Evolutionary conservation across 2,888 invertebrate genomes (phyloP).

Genomic region (Caenorhabditis panamensis): DNA sequence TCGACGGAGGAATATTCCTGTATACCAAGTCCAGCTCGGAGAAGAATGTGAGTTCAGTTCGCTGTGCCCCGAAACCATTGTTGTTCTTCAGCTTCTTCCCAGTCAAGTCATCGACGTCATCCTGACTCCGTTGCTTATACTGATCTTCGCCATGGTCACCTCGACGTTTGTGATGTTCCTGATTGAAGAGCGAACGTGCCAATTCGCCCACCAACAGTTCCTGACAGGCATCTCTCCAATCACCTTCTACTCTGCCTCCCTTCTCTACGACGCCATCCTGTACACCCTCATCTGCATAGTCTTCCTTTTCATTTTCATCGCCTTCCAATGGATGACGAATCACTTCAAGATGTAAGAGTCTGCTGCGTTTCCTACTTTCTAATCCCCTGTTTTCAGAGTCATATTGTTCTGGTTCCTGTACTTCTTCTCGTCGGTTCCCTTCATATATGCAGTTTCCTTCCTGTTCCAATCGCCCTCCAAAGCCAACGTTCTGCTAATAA

Average conservation of each 20-base stretch:
- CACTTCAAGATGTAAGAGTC: background rate
- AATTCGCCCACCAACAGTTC: slow-evolving; percentile 67
- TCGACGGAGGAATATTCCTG: slow-evolving; percentile 47
- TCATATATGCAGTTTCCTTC: background rate
- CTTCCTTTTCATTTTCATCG: background rate
- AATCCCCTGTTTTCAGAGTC: slow-evolving; percentile 24
- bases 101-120: slow-evolving; percentile 68
- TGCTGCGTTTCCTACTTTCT: too few species aligned
- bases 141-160: slow-evolving; percentile 63
- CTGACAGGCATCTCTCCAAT: slow-evolving; percentile 26
- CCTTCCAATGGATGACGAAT: background rate
- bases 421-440: slow-evolving; percentile 10
- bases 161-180: slow-evolving; percentile 65
- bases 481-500: background rate
- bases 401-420: background rate
- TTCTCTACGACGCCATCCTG: slow-evolving; percentile 19
- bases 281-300: background rate
- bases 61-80: too few species aligned
- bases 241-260: slow-evolving; percentile 12
- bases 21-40: slow-evolving; percentile 25
- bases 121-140: background rate
- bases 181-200: slow-evolving; percentile 67
- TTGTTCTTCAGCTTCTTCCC: background rate
- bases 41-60: background rate
- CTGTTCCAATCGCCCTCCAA: background rate